Base-by-base conservation (phyloP, 2,888 invertebrate species). In the Zygogramma bicolorata region DNA sequence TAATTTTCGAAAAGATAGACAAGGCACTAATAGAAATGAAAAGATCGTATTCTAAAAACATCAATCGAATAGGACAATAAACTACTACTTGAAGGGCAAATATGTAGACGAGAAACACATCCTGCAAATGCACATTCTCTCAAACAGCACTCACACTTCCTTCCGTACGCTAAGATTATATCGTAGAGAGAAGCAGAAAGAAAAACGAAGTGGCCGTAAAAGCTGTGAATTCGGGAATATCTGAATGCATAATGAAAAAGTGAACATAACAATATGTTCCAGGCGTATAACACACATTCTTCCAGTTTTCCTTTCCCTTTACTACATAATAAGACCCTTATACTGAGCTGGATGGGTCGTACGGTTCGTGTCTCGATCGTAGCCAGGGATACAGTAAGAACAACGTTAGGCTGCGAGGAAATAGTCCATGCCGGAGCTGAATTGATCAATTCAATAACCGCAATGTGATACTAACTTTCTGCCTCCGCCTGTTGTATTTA, bases 371-470 rank as follows among this genome's bases (percentile, higher is more conserved):
- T 53, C 83, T 84, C 84, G 83, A 84, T 85, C 81, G 81, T 78
- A 81, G 81, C 80, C 79, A 78, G 81, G 77, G 76, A 77, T 76
- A 76, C 70, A 70, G 74, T 77, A 76, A 80, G 78, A 70, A 60
- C 81, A 77, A 76, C 81, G 78, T 81, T 82, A 81, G 83, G 81
- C 82, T 82, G 83, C 76, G 80, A 75, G 77, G 79, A 79, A 86
- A 86, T 84, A 84, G 85, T 81, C 86, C 85, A 85, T 85, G 85
- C 85, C 83, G 85, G 82, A 85, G 81, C 85, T 84, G 85, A 87
- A 87, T 87, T 87, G 87, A 87, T 87, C 86, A 86, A 87, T 87
- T 87, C 86, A 86, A 87, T 87, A 87, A 87, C 87, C 86, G 80
- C 85, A 86, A 86, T 85, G 86, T 86, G 85, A 83, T 80, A 85